phyloP scores from a whole-genome alignment of 53 echinoderm and acorn worm species.

The Echinarachnius parma region DNA sequence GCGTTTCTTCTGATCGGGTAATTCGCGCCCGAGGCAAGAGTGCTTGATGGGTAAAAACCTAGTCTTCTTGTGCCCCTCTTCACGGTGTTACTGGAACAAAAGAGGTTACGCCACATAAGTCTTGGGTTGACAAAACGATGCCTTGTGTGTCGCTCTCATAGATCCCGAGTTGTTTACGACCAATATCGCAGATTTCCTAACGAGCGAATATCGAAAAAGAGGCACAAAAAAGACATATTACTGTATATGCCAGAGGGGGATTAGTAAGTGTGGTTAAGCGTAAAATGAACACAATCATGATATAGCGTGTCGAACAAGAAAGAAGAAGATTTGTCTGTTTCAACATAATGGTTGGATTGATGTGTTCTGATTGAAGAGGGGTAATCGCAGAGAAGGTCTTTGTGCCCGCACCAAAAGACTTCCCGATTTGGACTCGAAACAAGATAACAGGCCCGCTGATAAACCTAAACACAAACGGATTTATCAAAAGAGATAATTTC shows the following conservation, averaged over 20 bases:
- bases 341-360: conserved; percentile 29
- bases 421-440: conserved; percentile 43
- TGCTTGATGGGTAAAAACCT: conserved; percentile 24
- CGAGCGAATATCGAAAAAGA: background rate
- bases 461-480: conserved; percentile 23
- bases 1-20: conserved; percentile 42
- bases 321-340: conserved; percentile 27
- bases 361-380: conserved; percentile 19
- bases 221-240: background rate
- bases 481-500: conserved; percentile 19
- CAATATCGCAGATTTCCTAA: conserved; percentile 9
- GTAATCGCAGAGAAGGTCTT: conserved; percentile 36
- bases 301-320: conserved; percentile 22
- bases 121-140: conserved; percentile 30
- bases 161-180: conserved; percentile 36
- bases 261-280: conserved; percentile 49
- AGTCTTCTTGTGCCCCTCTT: too few relatives aligned
- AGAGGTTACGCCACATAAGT: conserved; percentile 33
- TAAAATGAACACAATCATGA: conserved; percentile 42
- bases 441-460: conserved; percentile 22
- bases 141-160: conserved; percentile 13
- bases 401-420: conserved; percentile 26
- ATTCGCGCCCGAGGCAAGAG: conserved; percentile 34
- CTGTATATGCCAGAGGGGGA: background rate
- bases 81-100: too few relatives aligned